phyloP scores from a whole-genome alignment of 2,797 vertebrate species.

The Chelmon rostratus region DNA sequence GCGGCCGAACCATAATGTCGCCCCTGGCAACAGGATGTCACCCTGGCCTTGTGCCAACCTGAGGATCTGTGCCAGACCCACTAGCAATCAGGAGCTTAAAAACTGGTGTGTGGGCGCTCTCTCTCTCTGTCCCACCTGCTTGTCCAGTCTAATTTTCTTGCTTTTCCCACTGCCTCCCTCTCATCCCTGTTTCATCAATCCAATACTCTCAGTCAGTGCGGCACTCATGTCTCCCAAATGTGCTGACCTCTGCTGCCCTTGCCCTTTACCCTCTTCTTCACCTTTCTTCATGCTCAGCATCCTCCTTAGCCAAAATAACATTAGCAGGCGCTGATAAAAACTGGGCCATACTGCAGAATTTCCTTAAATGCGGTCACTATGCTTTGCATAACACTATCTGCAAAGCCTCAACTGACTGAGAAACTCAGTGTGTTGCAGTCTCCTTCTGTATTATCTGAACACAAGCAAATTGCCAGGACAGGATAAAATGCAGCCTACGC shows the following conservation, averaged over 20 bases:
- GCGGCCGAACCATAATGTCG: conserved; percentile 77
- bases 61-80: conserved; percentile 75
- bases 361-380: conserved; percentile 13
- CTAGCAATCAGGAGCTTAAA: conserved; percentile 73
- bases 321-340: conserved; percentile 17
- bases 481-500: conserved; percentile 41
- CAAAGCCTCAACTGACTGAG: conserved; percentile 13
- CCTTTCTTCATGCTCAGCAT: conserved; percentile 24
- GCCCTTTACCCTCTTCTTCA: conserved; percentile 25
- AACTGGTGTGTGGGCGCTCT: conserved; percentile 63
- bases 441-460: conserved; percentile 27
- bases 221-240: conserved; percentile 58
- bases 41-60: conserved; percentile 80
- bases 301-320: conserved; percentile 31
- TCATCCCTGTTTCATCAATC: conserved; percentile 52
- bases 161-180: conserved; percentile 36
- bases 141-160: conserved; percentile 57
- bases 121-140: conserved; percentile 43
- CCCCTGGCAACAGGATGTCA: conserved; percentile 86
- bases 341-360: conserved; percentile 11
- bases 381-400: neutral
- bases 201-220: conserved; percentile 29
- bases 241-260: conserved; percentile 42
- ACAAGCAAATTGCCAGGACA: conserved; percentile 29
- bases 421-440: conserved; percentile 20